A percentile compares a stretch with the other conserved stretches of the same genome.
These are phyloP conservation scores for Australoheros scitulus DNA, from an alignment of 2,113 vertebrate genomes.

Conservation along the genomic window DNA sequence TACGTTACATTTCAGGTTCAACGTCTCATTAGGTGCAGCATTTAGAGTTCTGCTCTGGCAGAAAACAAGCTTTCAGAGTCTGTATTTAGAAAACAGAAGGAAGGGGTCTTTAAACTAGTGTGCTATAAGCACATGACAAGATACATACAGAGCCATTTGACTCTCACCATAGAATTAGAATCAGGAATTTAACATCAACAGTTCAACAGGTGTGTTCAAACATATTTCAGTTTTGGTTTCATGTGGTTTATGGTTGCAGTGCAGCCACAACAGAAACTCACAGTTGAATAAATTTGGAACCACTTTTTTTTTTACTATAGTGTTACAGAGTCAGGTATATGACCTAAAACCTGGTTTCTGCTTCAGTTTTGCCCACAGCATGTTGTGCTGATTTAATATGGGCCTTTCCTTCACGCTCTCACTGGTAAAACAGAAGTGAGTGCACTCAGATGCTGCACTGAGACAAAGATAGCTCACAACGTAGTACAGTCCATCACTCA, in stretches of 20 bases:
- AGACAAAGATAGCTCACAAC: background rate
- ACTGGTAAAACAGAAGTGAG: background rate
- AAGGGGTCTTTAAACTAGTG: background rate
- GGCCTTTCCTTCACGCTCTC: background rate
- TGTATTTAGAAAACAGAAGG: background rate
- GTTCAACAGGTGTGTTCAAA: background rate
- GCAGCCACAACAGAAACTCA: background rate
- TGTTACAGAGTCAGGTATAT: background rate
- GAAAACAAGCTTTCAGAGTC: background rate
- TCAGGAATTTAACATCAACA: background rate
- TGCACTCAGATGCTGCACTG: background rate
- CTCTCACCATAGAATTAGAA: background rate
- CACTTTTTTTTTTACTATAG: no score
- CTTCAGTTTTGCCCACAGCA: background rate
- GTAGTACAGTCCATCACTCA: background rate
- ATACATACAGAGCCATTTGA: background rate
- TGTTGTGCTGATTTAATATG: background rate
- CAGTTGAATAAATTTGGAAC: background rate
- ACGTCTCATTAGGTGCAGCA: conserved; percentile 21
- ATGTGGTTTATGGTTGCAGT: background rate
- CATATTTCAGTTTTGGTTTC: background rate
- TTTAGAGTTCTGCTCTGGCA: background rate
- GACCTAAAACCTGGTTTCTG: background rate
- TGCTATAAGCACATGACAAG: background rate
- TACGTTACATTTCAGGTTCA: conserved; percentile 21